Conservation (phyloP, 2,113 vertebrate species). For the Notiomystis cincta region DNA sequence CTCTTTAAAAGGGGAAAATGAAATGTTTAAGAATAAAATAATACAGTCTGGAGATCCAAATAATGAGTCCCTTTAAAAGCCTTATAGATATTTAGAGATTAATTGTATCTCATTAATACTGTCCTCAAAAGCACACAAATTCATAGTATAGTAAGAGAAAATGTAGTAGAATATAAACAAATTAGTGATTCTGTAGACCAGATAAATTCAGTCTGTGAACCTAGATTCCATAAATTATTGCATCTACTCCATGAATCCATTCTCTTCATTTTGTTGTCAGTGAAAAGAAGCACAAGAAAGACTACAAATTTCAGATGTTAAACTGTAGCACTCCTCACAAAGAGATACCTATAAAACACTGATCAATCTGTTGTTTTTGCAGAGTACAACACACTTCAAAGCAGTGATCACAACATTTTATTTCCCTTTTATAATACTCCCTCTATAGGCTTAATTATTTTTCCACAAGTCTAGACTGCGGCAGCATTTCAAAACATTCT, state of each 20-base stretch:
- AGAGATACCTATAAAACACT: background rate
- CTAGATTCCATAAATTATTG: background rate
- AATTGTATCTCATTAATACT: background rate
- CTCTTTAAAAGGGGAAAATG: background rate
- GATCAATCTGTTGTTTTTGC: background rate
- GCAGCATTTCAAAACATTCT: background rate
- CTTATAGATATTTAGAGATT: background rate
- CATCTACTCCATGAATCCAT: background rate
- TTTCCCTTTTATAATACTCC: background rate
- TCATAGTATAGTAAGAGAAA: background rate
- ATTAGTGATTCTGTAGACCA: background rate
- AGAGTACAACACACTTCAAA: background rate
- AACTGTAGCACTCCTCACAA: background rate
- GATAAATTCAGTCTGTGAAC: background rate
- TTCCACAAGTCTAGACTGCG: background rate
- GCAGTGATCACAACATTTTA: fast-evolving
- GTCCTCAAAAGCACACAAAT: background rate
- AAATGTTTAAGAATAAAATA: background rate
- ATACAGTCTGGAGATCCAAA: background rate
- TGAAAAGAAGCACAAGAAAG: background rate
- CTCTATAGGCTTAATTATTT: background rate
- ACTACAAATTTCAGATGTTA: background rate
- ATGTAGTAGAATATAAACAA: background rate
- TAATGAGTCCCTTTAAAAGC: background rate
- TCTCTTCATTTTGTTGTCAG: background rate